Percentiles rank a stretch among this genome's conserved stretches.
These are phyloP conservation scores for Pantala flavescens DNA, from an alignment of 1,140 invertebrate genomes.

Conservation along the genomic window DNA sequence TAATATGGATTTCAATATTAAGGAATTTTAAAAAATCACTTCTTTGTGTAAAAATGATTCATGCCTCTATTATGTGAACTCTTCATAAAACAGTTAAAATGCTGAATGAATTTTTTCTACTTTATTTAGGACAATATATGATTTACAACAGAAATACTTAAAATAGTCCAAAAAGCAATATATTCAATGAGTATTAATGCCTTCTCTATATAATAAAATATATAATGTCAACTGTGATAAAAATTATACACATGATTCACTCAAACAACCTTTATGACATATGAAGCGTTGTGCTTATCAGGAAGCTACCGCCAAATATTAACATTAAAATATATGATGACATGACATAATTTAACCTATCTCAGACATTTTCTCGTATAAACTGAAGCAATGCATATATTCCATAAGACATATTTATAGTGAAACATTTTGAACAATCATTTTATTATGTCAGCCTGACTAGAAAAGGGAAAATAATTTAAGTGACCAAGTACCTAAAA, in stretches of 20 bases:
- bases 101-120: background rate
- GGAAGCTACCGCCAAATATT: background rate
- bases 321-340: background rate
- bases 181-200: background rate
- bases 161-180: background rate
- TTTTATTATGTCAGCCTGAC: background rate
- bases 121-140: background rate
- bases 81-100: background rate
- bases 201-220: background rate
- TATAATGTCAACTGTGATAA: background rate
- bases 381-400: background rate
- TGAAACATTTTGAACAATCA: background rate
- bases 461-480: background rate
- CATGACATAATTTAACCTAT: background rate
- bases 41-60: no score
- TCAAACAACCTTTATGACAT: constrained; percentile 4
- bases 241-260: background rate
- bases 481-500: background rate
- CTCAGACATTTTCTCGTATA: background rate
- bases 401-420: background rate
- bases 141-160: background rate
- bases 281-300: background rate
- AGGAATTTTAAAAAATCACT: no score
- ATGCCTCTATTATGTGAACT: background rate
- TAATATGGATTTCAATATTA: no score